A percentile compares a stretch with the other conserved stretches of the same genome.
These are phyloP conservation scores for Urocynchramus pylzowi DNA, from an alignment of 2,113 vertebrate genomes.

Conservation along the genomic window DNA sequence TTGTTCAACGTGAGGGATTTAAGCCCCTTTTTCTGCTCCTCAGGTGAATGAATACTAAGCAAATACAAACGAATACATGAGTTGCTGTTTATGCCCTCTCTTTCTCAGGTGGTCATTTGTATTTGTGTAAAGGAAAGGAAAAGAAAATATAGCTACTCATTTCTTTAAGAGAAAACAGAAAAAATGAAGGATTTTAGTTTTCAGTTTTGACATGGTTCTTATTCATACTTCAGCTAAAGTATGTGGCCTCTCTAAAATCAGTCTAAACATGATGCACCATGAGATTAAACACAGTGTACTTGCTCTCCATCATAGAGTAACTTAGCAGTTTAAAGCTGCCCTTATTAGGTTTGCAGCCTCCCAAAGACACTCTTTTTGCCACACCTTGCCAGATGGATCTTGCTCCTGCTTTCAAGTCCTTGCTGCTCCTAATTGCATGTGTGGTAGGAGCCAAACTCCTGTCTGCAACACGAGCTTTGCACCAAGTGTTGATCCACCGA, in stretches of 20 bases:
- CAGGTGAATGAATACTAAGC: accelerated
- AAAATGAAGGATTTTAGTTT: background rate
- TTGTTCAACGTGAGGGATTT: background rate
- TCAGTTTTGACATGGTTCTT: background rate
- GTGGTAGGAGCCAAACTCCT: background rate
- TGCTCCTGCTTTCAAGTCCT: background rate
- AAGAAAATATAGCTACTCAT: accelerated
- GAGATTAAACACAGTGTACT: background rate
- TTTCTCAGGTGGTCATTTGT: background rate
- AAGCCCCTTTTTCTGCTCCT: background rate
- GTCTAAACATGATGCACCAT: background rate
- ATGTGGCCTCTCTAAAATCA: background rate
- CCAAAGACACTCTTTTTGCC: background rate
- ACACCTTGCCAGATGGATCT: background rate
- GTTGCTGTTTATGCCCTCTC: background rate
- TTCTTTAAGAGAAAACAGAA: background rate
- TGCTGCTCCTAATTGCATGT: background rate
- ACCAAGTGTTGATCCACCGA: background rate
- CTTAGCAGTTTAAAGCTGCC: background rate
- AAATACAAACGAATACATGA: background rate
- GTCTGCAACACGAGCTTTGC: background rate
- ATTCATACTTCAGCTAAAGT: background rate
- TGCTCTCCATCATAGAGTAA: background rate
- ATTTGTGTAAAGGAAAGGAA: background rate
- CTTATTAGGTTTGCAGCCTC: background rate